phyloP scores from a whole-genome alignment of 53 echinoderm and acorn worm species.

The Echinometra lucunter region DNA sequence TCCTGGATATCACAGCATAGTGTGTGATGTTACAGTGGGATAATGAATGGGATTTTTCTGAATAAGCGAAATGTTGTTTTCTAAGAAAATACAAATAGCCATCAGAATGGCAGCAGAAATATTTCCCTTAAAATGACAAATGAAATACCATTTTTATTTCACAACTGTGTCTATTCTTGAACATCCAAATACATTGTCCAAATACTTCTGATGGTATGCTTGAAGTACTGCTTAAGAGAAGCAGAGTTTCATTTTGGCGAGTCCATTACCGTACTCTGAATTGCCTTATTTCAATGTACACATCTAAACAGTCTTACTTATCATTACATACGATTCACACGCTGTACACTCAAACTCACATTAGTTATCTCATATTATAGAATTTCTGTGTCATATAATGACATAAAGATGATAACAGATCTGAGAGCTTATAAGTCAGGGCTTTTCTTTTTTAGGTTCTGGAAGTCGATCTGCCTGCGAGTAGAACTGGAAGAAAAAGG shows the following conservation, averaged over 20 bases:
- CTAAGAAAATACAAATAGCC: not conserved
- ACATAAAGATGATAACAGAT: not conserved
- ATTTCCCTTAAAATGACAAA: not conserved
- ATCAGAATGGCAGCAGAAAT: not conserved
- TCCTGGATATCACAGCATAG: not conserved
- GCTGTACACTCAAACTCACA: constrained; percentile 11
- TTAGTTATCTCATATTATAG: constrained; percentile 6
- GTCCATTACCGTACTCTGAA: not conserved
- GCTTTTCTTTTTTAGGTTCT: constrained; percentile 54
- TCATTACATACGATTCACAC: constrained; percentile 14
- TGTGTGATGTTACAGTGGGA: not conserved
- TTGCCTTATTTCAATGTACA: not conserved
- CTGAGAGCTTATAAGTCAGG: constrained; percentile 56
- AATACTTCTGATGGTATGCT: too few species aligned
- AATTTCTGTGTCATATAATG: constrained; percentile 53
- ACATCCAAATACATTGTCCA: not conserved
- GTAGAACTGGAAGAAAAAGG: constrained; percentile 62
- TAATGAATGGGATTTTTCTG: not conserved
- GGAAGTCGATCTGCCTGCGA: constrained; percentile 68
- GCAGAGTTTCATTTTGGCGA: not conserved
- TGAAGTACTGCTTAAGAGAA: not conserved
- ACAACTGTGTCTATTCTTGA: not conserved
- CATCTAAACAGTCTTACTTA: not conserved
- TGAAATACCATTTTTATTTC: not conserved
- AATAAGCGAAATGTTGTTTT: not conserved